Percentiles rank a stretch among this genome's conserved stretches.
Conservation (phyloP, 2,113 vertebrate species). For the Noctilio leporinus region DNA sequence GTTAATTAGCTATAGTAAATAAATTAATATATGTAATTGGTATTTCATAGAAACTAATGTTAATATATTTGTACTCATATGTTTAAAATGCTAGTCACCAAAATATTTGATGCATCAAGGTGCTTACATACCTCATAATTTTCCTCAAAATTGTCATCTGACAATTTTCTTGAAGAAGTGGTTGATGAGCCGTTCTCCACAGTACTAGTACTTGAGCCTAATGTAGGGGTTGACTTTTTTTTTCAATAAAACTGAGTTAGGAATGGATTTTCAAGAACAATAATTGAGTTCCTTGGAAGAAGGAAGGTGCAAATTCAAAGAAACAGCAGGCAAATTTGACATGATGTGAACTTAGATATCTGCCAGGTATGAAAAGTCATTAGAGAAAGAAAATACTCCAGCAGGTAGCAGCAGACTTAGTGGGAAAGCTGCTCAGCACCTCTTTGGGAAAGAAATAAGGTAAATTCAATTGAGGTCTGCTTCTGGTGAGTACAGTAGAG, state of each 20-base stretch:
- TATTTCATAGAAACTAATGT: neutral
- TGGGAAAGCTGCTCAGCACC: neutral
- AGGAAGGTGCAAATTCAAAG: neutral
- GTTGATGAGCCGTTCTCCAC: neutral
- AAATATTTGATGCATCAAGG: neutral
- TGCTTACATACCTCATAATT: neutral
- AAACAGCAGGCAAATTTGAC: neutral
- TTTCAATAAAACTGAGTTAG: neutral
- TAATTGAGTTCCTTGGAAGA: neutral
- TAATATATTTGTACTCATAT: neutral
- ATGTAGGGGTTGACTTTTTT: neutral
- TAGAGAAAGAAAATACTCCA: neutral
- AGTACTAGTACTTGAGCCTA: neutral
- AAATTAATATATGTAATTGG: neutral
- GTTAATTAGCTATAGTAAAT: neutral
- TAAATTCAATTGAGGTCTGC: neutral
- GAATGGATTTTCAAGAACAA: neutral
- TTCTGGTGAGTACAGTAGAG: neutral
- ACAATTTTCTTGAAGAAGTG: neutral
- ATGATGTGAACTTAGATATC: neutral
- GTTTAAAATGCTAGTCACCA: neutral
- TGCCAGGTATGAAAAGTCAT: neutral
- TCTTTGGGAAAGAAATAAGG: neutral
- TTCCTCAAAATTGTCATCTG: neutral
- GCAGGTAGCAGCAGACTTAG: neutral